Evolutionary conservation across 1,140 invertebrate species (phyloP), one percentile per base, ranked within the genome.

Genomic region (Mercenaria mercenaria): DNA sequence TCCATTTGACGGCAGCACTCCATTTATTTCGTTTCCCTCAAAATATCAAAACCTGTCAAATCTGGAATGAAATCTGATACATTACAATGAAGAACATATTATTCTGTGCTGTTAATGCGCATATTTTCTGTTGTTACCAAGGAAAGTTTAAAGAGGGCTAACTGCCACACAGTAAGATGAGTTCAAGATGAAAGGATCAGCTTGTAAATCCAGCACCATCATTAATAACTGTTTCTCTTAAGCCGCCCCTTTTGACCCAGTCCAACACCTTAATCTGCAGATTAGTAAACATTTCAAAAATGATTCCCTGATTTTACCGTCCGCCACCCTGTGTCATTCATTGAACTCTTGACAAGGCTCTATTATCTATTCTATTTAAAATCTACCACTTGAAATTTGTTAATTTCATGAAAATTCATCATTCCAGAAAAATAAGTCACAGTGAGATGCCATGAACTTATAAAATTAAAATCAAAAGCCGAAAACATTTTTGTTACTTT

Each of bases 171-270:
- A 20, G 43, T 10, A 29, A 29, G 41, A 18, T 6, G 39, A 50
- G 74, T 52, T 29, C 74, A 77, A 77, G 74, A n/a, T 77, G 47
- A 32, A 29, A 23, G 74, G 47, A 50, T 52, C 74, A 77, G 74
- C 50, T n/a, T 26, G 26, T 77, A 77, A 77, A 77, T 77, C 74
- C 74, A 1, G 10, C 26, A 13, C 26, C 74, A 77, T 29, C 74
- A 77, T 77, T 77, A 50, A 77, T 77, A 77, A 50, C 74, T 29
- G 41, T 77, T 26, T 41, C 41, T 23, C 37, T 1, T 29, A 77
- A 77, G 41, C 74, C 43, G 47, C 34, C 47, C 74, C 74, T 77
- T 77, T 77, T 77, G 74, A 77, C 74, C 74, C 29, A 8, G 50
- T 34, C 74, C 41, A 41, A 26, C 26, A 52, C 41, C 26, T 39